These are phyloP conservation scores for Dexiosoma caninum DNA, from an alignment of 2,888 invertebrate genomes.

Conservation along the genomic window DNA sequence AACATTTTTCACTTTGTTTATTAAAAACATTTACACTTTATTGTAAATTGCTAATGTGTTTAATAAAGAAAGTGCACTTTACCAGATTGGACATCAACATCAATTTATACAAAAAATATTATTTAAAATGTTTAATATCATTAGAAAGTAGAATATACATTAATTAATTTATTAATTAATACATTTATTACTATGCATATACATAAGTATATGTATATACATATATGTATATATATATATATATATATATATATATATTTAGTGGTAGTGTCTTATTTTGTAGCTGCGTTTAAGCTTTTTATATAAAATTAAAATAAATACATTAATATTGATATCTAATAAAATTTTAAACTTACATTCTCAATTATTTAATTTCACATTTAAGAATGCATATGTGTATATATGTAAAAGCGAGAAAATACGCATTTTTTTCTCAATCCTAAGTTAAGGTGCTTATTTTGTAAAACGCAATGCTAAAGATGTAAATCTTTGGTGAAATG, in stretches of 20 bases:
- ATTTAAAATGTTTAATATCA: conserved; percentile 16
- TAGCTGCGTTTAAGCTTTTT: background rate
- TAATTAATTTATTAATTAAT: background rate
- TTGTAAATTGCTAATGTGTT: no score
- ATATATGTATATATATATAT: no score
- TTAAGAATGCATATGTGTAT: background rate
- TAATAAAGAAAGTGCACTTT: no score
- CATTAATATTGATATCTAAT: background rate
- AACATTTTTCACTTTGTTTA: no score
- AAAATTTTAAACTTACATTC: background rate
- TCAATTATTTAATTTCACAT: background rate
- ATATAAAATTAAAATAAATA: conserved; percentile 14
- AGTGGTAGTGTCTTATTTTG: background rate
- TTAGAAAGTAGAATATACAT: background rate
- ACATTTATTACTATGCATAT: background rate
- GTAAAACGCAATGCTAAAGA: no score
- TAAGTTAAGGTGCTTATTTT: no score
- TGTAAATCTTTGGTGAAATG: no score
- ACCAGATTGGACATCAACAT: no score
- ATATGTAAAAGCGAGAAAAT: background rate
- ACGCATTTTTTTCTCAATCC: background rate
- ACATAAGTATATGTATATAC: no score
- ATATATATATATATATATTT: no score
- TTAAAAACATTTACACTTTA: no score
- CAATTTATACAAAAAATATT: background rate